These are phyloP conservation scores for Girardinichthys multiradiatus DNA, from an alignment of 2,113 vertebrate species.

Conservation along the genomic window DNA sequence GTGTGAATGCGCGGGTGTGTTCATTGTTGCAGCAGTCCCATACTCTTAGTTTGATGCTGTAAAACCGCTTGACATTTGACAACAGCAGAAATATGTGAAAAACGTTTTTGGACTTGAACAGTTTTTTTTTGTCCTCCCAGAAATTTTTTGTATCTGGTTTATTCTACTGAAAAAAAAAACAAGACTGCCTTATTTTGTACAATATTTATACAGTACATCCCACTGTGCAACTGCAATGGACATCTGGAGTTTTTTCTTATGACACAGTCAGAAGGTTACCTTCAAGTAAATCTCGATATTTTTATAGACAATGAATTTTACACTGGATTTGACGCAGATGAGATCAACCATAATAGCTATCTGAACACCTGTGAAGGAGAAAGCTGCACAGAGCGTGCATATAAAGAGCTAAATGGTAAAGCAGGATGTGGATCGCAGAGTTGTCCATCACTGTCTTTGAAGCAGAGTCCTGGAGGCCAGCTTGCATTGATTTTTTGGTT, in stretches of 20 bases:
- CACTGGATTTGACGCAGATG: conserved; percentile 82
- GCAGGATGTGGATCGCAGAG: conserved; percentile 78
- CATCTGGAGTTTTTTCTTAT: conserved; percentile 82
- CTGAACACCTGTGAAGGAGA: conserved; percentile 83
- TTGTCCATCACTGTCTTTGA: conserved; percentile 80
- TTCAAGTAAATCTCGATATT: conserved; percentile 87
- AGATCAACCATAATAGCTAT: conserved; percentile 77
- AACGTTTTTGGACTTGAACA: conserved; percentile 80
- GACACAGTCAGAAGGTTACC: conserved; percentile 79
- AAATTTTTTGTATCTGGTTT: conserved; percentile 86
- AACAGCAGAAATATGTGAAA: conserved; percentile 79
- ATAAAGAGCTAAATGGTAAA: conserved; percentile 78
- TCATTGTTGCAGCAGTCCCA: conserved; percentile 68
- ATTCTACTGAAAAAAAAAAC: conserved; percentile 81
- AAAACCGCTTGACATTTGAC: conserved; percentile 73
- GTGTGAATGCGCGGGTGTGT: conserved; percentile 58
- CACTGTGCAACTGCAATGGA: conserved; percentile 81
- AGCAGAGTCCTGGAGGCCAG: conserved; percentile 80
- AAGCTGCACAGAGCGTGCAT: conserved; percentile 76
- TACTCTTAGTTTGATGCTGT: conserved; percentile 69
- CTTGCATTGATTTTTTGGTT: conserved; percentile 68
- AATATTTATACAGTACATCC: conserved; percentile 93
- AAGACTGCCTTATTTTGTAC: conserved; percentile 95
- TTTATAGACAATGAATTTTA: conserved; percentile 90
- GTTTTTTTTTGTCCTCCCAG: conserved; percentile 73